Conservation (phyloP, 2,797 vertebrate species). For the Coreius guichenoti region DNA sequence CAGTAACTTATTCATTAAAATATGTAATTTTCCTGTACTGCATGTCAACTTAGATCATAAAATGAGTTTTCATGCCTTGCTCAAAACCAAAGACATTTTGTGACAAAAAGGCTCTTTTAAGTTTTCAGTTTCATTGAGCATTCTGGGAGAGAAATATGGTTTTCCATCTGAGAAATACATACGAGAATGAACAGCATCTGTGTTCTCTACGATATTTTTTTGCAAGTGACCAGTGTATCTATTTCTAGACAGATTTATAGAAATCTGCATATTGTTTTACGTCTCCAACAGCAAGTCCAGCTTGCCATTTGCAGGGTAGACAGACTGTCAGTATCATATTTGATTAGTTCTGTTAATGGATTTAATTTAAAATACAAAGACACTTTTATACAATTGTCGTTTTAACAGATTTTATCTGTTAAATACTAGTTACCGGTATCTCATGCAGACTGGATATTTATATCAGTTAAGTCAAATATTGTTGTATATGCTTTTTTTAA, state of each 20-base stretch:
- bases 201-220: slow-evolving; percentile 22
- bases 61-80: slow-evolving; percentile 31
- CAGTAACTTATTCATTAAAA: slow-evolving; percentile 23
- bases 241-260: slow-evolving; percentile 39
- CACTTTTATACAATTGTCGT: neutral
- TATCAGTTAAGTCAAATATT: no score
- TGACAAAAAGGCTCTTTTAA: slow-evolving; percentile 23
- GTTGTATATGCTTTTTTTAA: no score
- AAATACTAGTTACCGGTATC: no score
- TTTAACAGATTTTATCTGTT: neutral
- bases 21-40: slow-evolving; percentile 23
- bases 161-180: slow-evolving; percentile 38
- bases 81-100: slow-evolving; percentile 1
- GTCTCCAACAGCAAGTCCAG: neutral
- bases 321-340: neutral
- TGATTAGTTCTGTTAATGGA: neutral
- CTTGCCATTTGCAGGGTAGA: neutral
- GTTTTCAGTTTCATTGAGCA: slow-evolving; percentile 19
- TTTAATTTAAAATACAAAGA: slow-evolving; percentile 2
- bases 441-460: no score
- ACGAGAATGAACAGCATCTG: slow-evolving; percentile 33
- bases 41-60: slow-evolving; percentile 13
- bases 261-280: slow-evolving; percentile 24
- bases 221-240: slow-evolving; percentile 26
- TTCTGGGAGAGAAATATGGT: slow-evolving; percentile 18